Evolutionary conservation across 2,797 vertebrate species (phyloP), one percentile per base, ranked within the genome.

Genomic region (Taenioides sp.): DNA sequence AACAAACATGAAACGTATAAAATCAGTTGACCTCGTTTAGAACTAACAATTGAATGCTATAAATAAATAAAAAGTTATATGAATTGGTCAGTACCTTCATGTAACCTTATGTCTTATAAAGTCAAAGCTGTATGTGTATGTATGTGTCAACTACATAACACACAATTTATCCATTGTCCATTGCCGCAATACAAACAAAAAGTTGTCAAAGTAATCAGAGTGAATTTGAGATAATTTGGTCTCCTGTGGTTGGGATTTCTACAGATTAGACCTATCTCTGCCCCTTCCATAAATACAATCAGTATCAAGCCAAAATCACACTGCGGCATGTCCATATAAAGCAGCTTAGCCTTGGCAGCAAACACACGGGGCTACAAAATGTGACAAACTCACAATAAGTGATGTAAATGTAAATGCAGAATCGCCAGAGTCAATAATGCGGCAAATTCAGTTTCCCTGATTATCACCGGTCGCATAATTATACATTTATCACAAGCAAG

Each of bases 281-380:
- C 85, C 82, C 84, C 85, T 82, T 88, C 85, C 77, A 89, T 86
- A 90, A 91, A 90, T 84, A 89, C 89, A 89, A 90, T 87, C 87
- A 85, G 83, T 65, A 91, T 91, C 79, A 92, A 89, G 86, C 89
- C 91, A 85, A 89, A 91, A 93, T 93, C 93, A 34, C 92, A 93
- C 93, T 93, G 84, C 80, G 83, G 82, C 93, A 94, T 94, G 88
- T 73, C 81, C 82, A 87, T 70, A 80, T 88, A 92, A 90, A 89
- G 91, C 89, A 77, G 91, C 87, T 92, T 91, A 91, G 90, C 87
- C 80, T 78, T 87, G 89, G 89, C 88, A 91, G 77, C 84, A 75
- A 78, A 71, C 65, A 59, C 79, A 65, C 7, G 4, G 16, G 25
- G 7, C 58, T 11, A 17, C 17, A 31, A 18, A 20, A 20, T 54